Evolutionary conservation across 2,113 vertebrate species (phyloP).

Genomic region (Spea bombifrons): DNA sequence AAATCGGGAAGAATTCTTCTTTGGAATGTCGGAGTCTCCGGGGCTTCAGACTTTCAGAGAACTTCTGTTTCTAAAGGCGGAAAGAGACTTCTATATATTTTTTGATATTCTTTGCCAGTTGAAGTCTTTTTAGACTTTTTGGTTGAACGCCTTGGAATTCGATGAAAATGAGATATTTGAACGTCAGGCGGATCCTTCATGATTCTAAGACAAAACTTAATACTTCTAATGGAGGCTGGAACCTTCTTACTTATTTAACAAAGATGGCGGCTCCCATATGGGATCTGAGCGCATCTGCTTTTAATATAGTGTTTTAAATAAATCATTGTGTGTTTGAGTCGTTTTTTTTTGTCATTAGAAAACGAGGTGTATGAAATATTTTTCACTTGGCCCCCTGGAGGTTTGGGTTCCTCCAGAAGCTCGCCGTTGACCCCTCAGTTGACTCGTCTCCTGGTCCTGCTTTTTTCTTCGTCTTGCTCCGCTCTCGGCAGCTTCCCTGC

Average conservation of each 20-base stretch:
- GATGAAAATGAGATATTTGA: conserved; percentile 66
- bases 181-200: conserved; percentile 73
- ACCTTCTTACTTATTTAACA: conserved; percentile 17
- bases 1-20: conserved; percentile 56
- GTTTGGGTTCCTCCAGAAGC: no score
- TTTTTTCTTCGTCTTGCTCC: no score
- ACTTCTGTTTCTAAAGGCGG: conserved; percentile 68
- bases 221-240: conserved; percentile 26
- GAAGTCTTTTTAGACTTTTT: conserved; percentile 63
- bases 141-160: conserved; percentile 31
- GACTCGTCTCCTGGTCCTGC: no score
- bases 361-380: no score
- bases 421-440: no score
- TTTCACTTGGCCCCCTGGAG: no score
- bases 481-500: no score
- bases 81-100: background rate
- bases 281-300: background rate
- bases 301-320: background rate
- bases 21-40: conserved; percentile 68
- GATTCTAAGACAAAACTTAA: conserved; percentile 36
- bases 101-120: conserved; percentile 58
- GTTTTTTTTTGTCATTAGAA: no score
- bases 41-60: conserved; percentile 62
- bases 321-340: background rate
- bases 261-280: background rate